Evolutionary conservation across 1,140 invertebrate genomes (phyloP).

Genomic region (Drosophila azteca): DNA sequence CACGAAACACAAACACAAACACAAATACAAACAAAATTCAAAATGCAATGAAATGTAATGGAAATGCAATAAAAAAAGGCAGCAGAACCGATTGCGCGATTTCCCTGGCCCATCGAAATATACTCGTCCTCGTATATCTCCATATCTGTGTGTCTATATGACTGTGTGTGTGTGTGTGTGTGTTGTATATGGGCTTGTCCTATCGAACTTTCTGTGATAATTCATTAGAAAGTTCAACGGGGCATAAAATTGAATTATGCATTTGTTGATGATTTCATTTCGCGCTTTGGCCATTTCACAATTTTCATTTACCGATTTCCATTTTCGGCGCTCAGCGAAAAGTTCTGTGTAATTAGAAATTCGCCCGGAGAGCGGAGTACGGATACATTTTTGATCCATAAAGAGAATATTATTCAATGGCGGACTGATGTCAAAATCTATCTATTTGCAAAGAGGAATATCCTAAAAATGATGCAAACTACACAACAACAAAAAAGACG

Average conservation of each 20-base stretch:
- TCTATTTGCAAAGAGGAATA: too few species aligned
- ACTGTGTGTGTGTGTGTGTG: background rate
- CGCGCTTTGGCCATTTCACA: slow-evolving; percentile 7
- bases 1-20: too few species aligned
- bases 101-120: slow-evolving; percentile 24
- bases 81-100: slow-evolving; percentile 6
- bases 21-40: slow-evolving; percentile 31
- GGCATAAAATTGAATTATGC: slow-evolving; percentile 66
- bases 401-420: too few species aligned
- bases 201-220: slow-evolving; percentile 29
- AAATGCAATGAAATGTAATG: slow-evolving; percentile 48
- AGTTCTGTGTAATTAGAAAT: slow-evolving; percentile 14
- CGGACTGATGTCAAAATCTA: too few species aligned
- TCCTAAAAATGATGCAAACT: too few species aligned
- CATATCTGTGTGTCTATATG: background rate
- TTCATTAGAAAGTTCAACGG: slow-evolving; percentile 62
- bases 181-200: background rate
- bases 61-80: slow-evolving; percentile 54
- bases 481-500: too few species aligned
- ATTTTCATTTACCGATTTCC: background rate
- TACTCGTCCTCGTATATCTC: slow-evolving; percentile 3
- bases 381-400: too few species aligned
- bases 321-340: too few species aligned
- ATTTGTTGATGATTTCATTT: slow-evolving; percentile 54
- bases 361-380: background rate